Evolutionary conservation across 1,140 invertebrate genomes (phyloP).

Genomic region (Drosophila pachea): DNA sequence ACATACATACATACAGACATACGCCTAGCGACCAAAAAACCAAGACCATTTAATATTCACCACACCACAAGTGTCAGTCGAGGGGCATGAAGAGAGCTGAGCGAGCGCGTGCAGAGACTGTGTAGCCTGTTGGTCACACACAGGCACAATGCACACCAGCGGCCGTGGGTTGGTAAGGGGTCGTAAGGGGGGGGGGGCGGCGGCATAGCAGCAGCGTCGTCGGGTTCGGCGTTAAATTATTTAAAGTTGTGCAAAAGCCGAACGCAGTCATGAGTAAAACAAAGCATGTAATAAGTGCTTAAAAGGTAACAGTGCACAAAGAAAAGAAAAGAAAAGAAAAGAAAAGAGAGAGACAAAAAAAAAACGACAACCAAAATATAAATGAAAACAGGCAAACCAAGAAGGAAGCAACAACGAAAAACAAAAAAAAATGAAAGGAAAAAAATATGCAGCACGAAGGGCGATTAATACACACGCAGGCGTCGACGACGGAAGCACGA

Average conservation of each 20-base stretch:
- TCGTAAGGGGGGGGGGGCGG: not conserved
- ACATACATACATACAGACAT: not conserved
- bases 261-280: slow-evolving; percentile 43
- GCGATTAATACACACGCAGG: slow-evolving; percentile 40
- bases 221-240: slow-evolving; percentile 55
- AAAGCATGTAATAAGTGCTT: slow-evolving; percentile 58
- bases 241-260: slow-evolving; percentile 52
- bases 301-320: slow-evolving; percentile 43
- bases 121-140: not conserved
- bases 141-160: not conserved
- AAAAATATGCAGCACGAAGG: slow-evolving; percentile 7
- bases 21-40: not conserved
- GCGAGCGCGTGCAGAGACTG: not conserved
- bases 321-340: slow-evolving; percentile 5
- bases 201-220: not conserved
- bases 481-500: slow-evolving; percentile 32
- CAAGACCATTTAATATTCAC: slow-evolving; percentile 46
- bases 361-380: not conserved
- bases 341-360: slow-evolving; percentile 1
- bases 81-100: not conserved
- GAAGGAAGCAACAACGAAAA: not conserved
- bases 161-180: not conserved
- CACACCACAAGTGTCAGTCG: slow-evolving; percentile 33
- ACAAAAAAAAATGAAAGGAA: not conserved
- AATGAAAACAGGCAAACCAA: not conserved